Conservation (phyloP, 1,140 invertebrate species). For the Polypedilum pembai region DNA sequence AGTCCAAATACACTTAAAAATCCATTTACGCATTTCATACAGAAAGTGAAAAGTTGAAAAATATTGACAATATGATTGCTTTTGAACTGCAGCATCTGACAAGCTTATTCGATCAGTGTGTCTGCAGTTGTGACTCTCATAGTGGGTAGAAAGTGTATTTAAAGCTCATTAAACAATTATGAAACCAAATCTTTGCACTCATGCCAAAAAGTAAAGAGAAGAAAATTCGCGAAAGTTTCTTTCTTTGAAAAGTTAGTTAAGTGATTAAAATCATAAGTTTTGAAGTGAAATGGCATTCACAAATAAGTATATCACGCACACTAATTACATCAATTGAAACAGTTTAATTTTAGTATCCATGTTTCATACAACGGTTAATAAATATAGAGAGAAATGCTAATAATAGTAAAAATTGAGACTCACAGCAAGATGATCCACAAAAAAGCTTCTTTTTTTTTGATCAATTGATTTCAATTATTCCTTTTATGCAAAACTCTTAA, state of each 20-base stretch:
- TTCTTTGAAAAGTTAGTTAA: background rate
- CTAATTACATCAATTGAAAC: too few relatives aligned
- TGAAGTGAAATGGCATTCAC: too few relatives aligned
- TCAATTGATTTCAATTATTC: background rate
- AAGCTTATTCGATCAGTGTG: too few relatives aligned
- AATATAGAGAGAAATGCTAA: background rate
- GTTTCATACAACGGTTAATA: background rate
- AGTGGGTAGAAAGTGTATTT: constrained; percentile 6
- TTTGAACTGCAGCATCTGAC: background rate
- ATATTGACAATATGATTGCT: background rate
- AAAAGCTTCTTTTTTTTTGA: too few relatives aligned
- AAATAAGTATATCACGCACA: too few relatives aligned
- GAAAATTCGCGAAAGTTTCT: background rate
- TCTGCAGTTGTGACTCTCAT: background rate
- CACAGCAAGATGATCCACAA: too few relatives aligned
- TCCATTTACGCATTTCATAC: too few relatives aligned
- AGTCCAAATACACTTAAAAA: too few relatives aligned
- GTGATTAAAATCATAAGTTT: too few relatives aligned
- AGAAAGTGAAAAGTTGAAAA: background rate
- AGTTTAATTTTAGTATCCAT: too few relatives aligned
- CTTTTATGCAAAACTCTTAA: background rate
- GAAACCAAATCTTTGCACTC: background rate
- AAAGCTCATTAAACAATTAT: constrained; percentile 18
- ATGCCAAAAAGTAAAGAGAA: background rate
- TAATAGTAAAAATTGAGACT: too few relatives aligned